Evolutionary conservation across 2,797 vertebrate species (phyloP), one percentile per base, ranked within the genome.

Genomic region (Mionectes olivaceus): DNA sequence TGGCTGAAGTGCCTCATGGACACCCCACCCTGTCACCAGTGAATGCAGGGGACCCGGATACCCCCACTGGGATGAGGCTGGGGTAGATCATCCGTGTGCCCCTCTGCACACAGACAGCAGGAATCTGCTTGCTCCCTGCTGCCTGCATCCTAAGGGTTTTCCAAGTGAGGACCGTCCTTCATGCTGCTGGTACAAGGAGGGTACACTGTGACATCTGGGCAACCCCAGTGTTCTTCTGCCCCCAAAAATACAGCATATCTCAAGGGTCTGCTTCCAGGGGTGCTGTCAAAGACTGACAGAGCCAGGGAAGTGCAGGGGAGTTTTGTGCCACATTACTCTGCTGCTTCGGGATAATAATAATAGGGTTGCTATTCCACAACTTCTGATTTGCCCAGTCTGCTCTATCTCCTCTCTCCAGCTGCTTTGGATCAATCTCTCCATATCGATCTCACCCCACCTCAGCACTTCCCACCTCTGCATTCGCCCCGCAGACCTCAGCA

Each of bases 351-450:
- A 43, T 50, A 25, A 50, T 28, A 41, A n/a, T 17, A 61, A 76
- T 37, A 50, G 68, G 41, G 15, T 13, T 50, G 55, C 47, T 43
- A 9, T 44, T 87, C 55, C 13, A 6, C 19, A 10, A 32, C 59
- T 89, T 44, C 61, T 63, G 52, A 13, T 93, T 37, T 67, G 25
- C 44, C 56, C 32, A 18, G 44, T 13, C 55, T 77, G 37, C 75
- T 50, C 82, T 89, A 90, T 92, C 92, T 94, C 59, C 11, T 75
- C 86, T 92, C 67, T 76, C 67, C 94, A 83, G 81, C 83, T 90
- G 89, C 77, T 95, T 43, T 87, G 77, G 50, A 95, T 95, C 88
- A 86, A 93, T 94, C 1, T 0, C 28, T 80, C 43, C 0, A 0
- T 67, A 93, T 93, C 0, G 28, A 94, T 94, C 93, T 63, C 60